A percentile compares a stretch with the other conserved stretches of the same genome.
phyloP scores from a whole-genome alignment of 2,888 invertebrate genomes.

The Drosophila atripex region DNA sequence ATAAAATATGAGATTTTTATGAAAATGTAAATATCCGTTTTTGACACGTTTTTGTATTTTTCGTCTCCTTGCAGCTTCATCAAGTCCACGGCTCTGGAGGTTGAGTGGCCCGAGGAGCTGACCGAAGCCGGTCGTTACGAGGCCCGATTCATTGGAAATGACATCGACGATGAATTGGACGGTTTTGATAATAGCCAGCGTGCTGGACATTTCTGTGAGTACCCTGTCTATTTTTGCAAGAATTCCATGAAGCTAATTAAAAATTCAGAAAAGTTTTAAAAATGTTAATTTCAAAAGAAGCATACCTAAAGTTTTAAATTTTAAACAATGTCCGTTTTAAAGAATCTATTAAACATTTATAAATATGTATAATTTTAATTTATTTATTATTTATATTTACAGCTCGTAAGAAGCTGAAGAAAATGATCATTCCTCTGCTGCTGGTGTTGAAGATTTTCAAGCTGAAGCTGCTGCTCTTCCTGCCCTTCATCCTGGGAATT shows the following conservation, averaged over 20 bases:
- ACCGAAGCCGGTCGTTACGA: slow-evolving; percentile 90
- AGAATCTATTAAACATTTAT: not conserved
- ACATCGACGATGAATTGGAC: slow-evolving; percentile 93
- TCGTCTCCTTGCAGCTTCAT: slow-evolving; percentile 86
- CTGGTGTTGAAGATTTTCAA: slow-evolving; percentile 93
- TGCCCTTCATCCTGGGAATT: slow-evolving; percentile 92
- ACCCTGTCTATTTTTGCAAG: not conserved
- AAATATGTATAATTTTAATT: not conserved
- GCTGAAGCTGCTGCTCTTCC: slow-evolving; percentile 90
- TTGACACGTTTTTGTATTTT: slow-evolving; percentile 18
- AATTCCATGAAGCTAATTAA: not conserved
- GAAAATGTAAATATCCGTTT: slow-evolving; percentile 39
- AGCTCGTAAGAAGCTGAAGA: slow-evolving; percentile 93
- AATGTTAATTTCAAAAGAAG: too few relatives aligned
- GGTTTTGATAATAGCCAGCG: slow-evolving; percentile 91
- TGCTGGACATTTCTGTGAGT: slow-evolving; percentile 90
- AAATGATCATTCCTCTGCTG: slow-evolving; percentile 92
- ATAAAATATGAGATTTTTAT: slow-evolving; percentile 54
- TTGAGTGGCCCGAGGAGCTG: slow-evolving; percentile 90
- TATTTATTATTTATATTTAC: slow-evolving; percentile 57
- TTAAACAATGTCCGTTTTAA: not conserved
- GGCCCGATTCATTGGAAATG: slow-evolving; percentile 92
- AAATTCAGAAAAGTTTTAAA: not conserved
- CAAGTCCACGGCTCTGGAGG: slow-evolving; percentile 90
- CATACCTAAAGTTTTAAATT: too few relatives aligned